Conservation (phyloP, 2,797 vertebrate genomes). For the Coreius guichenoti region DNA sequence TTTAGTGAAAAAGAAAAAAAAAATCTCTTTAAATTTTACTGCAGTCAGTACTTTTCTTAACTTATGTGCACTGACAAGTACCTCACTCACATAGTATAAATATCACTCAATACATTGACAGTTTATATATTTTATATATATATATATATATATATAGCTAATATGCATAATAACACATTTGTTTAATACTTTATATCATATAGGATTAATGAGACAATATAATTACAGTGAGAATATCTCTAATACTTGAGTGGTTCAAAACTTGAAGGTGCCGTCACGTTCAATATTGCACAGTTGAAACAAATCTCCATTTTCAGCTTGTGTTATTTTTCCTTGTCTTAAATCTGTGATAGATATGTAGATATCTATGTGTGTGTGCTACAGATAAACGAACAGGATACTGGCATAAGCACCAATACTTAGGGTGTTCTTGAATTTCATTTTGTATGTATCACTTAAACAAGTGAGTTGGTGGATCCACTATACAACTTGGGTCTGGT, state of each 20-base stretch:
- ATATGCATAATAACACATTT: constrained; percentile 29
- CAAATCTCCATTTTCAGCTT: constrained; percentile 13
- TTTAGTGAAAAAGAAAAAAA: neutral
- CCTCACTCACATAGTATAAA: constrained; percentile 45
- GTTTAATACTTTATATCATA: constrained; percentile 34
- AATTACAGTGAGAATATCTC: constrained; percentile 52
- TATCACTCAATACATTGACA: constrained; percentile 42
- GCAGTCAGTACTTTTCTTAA: constrained; percentile 31
- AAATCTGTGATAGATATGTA: constrained; percentile 29
- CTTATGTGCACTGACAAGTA: constrained; percentile 44
- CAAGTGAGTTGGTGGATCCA: constrained; percentile 49
- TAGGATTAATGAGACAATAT: constrained; percentile 41
- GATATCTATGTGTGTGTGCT: constrained; percentile 17
- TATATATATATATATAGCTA: constrained; percentile 33
- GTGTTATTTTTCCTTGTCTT: constrained; percentile 5
- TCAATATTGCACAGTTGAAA: constrained; percentile 57
- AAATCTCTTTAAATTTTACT: neutral
- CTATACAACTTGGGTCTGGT: constrained; percentile 31
- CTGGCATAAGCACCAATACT: constrained; percentile 30
- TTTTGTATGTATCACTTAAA: constrained; percentile 24
- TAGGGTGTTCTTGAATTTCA: constrained; percentile 25
- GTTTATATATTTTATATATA: constrained; percentile 24
- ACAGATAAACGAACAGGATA: constrained; percentile 21
- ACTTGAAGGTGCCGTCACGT: constrained; percentile 43
- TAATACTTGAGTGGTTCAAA: constrained; percentile 46